Evolutionary conservation across 2,113 vertebrate species (phyloP).

Genomic region (Vulpes vulpes): DNA sequence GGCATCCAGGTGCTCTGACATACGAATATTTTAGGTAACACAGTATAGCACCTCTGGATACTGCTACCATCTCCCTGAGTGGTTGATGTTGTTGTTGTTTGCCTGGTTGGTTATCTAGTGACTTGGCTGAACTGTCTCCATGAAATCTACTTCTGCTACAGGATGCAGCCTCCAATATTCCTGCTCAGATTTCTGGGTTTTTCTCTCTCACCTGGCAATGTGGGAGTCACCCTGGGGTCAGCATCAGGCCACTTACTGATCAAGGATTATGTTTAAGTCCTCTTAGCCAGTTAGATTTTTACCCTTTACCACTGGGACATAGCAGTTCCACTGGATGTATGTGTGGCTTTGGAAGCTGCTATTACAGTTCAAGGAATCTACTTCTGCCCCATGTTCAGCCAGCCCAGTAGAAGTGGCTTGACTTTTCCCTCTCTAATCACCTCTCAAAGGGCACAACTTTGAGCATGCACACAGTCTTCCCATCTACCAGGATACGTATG

Average conservation of each 20-base stretch:
- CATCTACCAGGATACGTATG: neutral
- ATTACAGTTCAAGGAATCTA: neutral
- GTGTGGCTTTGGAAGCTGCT: neutral
- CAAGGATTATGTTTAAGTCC: neutral
- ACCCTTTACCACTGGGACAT: neutral
- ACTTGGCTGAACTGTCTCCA: constrained; percentile 9
- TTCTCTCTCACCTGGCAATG: neutral
- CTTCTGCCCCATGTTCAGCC: neutral
- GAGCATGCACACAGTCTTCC: neutral
- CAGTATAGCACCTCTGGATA: constrained; percentile 1
- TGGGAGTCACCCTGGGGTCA: neutral
- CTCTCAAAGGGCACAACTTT: neutral
- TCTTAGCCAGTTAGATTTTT: neutral
- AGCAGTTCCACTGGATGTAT: neutral
- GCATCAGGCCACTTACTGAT: neutral
- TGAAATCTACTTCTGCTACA: neutral
- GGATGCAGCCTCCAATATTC: neutral
- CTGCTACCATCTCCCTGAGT: neutral
- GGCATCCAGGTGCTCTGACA: neutral
- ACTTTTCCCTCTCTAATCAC: neutral
- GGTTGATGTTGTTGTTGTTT: neutral
- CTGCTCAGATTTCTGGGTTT: constrained; percentile 31
- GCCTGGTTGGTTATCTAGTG: constrained; percentile 8
- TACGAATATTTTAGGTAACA: neutral
- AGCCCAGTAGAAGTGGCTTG: neutral